phyloP scores from a whole-genome alignment of 2,888 invertebrate genomes.

The Pandemis corylana region DNA sequence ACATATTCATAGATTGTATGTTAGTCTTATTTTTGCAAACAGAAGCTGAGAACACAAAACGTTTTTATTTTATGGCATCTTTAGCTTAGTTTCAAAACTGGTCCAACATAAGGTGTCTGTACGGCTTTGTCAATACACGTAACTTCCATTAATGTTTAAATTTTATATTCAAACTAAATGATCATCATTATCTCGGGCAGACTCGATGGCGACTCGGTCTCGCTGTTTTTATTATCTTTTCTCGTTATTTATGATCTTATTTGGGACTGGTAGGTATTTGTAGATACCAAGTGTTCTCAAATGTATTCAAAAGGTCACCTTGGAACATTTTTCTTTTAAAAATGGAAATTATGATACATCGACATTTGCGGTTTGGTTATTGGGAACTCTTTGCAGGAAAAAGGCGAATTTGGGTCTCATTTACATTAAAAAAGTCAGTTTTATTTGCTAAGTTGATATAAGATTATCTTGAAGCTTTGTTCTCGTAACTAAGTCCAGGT shows the following conservation, averaged over 20 bases:
- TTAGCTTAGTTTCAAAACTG: slow-evolving; percentile 19
- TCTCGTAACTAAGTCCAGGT: too few species aligned
- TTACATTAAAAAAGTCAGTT: too few species aligned
- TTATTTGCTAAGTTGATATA: too few species aligned
- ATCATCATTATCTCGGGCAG: slow-evolving; percentile 61
- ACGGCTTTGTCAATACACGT: slow-evolving; percentile 11
- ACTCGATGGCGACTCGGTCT: slow-evolving; percentile 63
- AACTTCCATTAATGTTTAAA: slow-evolving; percentile 14
- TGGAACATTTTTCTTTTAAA: background rate
- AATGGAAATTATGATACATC: background rate
- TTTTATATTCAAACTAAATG: slow-evolving; percentile 54
- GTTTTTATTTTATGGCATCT: slow-evolving; percentile 7
- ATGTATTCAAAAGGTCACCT: slow-evolving; percentile 51
- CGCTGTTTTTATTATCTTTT: slow-evolving; percentile 29
- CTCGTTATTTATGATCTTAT: slow-evolving; percentile 49
- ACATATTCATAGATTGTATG: background rate
- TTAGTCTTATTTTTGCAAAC: background rate
- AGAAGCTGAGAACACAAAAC: slow-evolving; percentile 11
- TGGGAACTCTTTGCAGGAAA: background rate
- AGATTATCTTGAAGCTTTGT: too few species aligned
- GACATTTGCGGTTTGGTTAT: background rate
- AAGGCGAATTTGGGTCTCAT: too few species aligned
- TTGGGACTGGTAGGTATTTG: slow-evolving; percentile 50
- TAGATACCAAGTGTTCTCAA: slow-evolving; percentile 49
- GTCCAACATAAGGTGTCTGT: slow-evolving; percentile 20